These are phyloP conservation scores for Tubulanus polymorphus DNA, from an alignment of 2,888 invertebrate genomes.

Conservation along the genomic window DNA sequence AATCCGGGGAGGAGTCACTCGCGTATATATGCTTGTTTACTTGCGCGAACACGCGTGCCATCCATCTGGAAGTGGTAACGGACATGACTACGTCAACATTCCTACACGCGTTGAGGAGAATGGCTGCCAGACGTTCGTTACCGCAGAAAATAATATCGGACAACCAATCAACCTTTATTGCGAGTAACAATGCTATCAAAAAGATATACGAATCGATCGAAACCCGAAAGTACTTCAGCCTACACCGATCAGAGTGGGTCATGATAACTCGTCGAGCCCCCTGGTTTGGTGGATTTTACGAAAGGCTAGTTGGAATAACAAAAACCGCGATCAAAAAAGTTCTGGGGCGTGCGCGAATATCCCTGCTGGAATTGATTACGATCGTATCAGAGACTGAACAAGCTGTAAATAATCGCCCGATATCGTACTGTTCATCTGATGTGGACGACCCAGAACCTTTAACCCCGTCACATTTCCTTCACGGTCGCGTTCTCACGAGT, in stretches of 20 bases:
- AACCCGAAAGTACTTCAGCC: slow-evolving; percentile 4
- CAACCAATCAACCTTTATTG: slow-evolving; percentile 1
- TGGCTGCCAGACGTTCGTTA: slow-evolving; percentile 10
- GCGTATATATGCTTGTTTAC: slow-evolving; percentile 14
- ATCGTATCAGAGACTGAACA: slow-evolving; percentile 5
- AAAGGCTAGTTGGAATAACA: slow-evolving; percentile 8
- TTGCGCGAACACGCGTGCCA: slow-evolving; percentile 6
- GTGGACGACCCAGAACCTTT: slow-evolving; percentile 4
- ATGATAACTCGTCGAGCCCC: slow-evolving; percentile 2
- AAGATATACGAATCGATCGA: not conserved
- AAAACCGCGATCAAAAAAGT: slow-evolving; percentile 6
- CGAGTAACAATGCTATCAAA: not conserved
- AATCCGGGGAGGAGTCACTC: slow-evolving; percentile 1
- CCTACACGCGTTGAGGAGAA: slow-evolving; percentile 9
- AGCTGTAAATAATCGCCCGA: not conserved
- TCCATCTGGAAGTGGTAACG: slow-evolving; percentile 13
- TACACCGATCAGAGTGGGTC: slow-evolving; percentile 7
- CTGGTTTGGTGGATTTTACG: slow-evolving; percentile 13
- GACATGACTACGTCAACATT: slow-evolving; percentile 12
- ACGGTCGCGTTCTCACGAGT: slow-evolving; percentile 1
- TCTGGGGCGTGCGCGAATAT: not conserved
- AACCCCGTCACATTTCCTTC: slow-evolving; percentile 6
- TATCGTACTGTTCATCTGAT: too few species aligned
- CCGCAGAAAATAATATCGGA: slow-evolving; percentile 10
- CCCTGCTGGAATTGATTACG: not conserved